Conservation (phyloP, 2,888 invertebrate genomes). For the Limnephilus auricula region DNA sequence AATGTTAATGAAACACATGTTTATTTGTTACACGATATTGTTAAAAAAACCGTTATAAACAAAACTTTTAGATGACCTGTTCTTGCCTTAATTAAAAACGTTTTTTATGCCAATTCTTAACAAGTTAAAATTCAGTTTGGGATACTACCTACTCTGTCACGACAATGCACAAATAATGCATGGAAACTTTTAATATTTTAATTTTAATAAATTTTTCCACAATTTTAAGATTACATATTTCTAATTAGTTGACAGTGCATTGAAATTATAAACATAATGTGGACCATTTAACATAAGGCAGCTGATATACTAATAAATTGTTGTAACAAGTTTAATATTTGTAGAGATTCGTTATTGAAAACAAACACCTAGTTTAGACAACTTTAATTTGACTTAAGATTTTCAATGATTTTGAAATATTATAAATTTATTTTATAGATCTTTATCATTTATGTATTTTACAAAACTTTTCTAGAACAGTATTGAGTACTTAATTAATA, state of each 20-base stretch:
- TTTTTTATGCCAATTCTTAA: too few relatives aligned
- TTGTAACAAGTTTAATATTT: neutral
- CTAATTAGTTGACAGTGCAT: neutral
- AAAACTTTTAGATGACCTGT: neutral
- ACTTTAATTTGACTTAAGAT: neutral
- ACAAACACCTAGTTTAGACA: neutral
- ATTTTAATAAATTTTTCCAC: neutral
- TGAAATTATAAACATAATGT: neutral
- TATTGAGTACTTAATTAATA: neutral
- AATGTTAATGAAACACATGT: neutral
- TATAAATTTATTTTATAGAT: neutral
- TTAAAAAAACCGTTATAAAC: neutral
- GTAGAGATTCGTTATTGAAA: neutral
- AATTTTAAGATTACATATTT: neutral
- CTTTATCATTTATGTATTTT: neutral
- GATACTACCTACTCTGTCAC: neutral
- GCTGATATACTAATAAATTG: neutral
- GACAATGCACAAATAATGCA: neutral
- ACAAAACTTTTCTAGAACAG: neutral
- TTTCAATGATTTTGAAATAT: neutral
- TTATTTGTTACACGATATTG: neutral
- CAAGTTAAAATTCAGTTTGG: neutral
- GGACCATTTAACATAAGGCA: neutral
- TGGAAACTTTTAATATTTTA: neutral
- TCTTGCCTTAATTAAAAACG: too few relatives aligned